Evolutionary conservation across 2,113 vertebrate genomes (phyloP).

Genomic region (Triplophysa rosa): DNA sequence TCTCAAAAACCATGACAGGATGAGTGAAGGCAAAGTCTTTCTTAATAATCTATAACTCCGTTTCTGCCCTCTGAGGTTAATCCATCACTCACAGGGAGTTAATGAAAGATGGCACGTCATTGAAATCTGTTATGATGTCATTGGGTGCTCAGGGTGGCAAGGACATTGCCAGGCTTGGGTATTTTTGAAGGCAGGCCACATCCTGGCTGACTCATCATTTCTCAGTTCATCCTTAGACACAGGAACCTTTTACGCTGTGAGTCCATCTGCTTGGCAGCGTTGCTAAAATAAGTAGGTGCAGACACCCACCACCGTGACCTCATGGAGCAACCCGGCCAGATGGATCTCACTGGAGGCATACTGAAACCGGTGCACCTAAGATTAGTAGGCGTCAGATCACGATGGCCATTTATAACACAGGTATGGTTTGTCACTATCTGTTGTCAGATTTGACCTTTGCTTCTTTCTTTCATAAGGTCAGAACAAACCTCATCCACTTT

Average conservation of each 20-base stretch:
- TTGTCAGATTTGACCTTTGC: constrained; percentile 8
- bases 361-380: not conserved
- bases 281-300: constrained; percentile 27
- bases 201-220: constrained; percentile 41
- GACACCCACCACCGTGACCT: constrained; percentile 19
- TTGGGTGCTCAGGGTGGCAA: not conserved
- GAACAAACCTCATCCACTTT: not conserved
- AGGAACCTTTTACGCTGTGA: constrained; percentile 16
- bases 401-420: not conserved
- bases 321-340: constrained; percentile 11
- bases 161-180: constrained; percentile 17
- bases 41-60: constrained; percentile 35
- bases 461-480: not conserved
- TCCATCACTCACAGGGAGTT: constrained; percentile 33
- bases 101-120: constrained; percentile 38
- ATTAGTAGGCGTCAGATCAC: constrained; percentile 1
- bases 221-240: constrained; percentile 29
- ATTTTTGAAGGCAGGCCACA: constrained; percentile 28
- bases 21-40: constrained; percentile 2
- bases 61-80: constrained; percentile 15
- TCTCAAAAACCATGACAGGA: not conserved
- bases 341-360: constrained; percentile 29
- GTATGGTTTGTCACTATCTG: constrained; percentile 24
- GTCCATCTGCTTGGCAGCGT: constrained; percentile 36
- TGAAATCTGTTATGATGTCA: constrained; percentile 3